Conservation (phyloP, 2,797 vertebrate species). For the Gorsachius magnificus region DNA sequence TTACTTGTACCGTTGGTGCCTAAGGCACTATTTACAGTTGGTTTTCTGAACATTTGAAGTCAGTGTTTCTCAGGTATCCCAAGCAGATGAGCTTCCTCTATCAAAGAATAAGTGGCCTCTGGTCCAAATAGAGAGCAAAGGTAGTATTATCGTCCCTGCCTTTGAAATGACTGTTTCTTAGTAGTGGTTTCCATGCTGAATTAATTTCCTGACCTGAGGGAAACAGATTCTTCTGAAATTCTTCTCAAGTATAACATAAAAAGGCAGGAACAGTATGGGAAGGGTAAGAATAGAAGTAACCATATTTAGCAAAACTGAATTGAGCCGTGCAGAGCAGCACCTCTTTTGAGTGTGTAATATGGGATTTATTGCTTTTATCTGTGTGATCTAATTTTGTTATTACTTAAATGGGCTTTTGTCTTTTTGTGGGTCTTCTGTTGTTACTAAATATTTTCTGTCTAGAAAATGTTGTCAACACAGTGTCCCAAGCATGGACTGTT, state of each 20-base stretch:
- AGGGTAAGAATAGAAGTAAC: not conserved
- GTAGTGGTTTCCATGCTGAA: constrained; percentile 39
- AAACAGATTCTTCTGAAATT: constrained; percentile 58
- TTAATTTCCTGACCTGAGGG: constrained; percentile 65
- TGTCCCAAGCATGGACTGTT: not conserved
- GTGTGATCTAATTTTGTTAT: not conserved
- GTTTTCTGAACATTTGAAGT: not conserved
- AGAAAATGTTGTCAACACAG: not conserved
- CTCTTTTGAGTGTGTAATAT: not conserved
- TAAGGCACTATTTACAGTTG: not conserved
- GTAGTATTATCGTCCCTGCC: constrained; percentile 7
- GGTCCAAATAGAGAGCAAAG: not conserved
- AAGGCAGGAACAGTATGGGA: not conserved
- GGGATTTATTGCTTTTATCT: not conserved
- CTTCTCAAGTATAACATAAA: constrained; percentile 29
- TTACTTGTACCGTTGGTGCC: not conserved
- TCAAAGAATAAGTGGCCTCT: not conserved
- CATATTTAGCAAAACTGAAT: not conserved
- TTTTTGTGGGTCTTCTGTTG: not conserved
- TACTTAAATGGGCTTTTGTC: not conserved
- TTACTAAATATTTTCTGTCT: not conserved
- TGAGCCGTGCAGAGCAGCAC: not conserved
- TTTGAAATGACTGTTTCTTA: constrained; percentile 56
- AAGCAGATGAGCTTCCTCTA: not conserved
- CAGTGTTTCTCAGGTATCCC: not conserved